phyloP scores from a whole-genome alignment of 1,140 invertebrate genomes.

The Physella acuta region DNA sequence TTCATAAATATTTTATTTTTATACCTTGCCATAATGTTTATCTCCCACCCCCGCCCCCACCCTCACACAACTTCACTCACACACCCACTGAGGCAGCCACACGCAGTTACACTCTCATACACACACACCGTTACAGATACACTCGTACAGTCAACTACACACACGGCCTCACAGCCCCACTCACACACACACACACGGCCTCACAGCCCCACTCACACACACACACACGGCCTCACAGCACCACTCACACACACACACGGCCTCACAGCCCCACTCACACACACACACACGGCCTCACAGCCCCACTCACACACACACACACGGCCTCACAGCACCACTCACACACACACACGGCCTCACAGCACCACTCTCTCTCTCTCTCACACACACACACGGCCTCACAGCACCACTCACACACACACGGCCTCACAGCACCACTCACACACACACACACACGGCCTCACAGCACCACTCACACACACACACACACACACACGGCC shows the following conservation, averaged over 20 bases:
- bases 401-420: not conserved
- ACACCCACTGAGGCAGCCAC: conserved; percentile 5
- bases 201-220: not conserved
- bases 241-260: not conserved
- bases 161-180: not conserved
- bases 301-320: not conserved
- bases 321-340: conserved; percentile 4
- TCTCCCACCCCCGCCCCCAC: too few relatives aligned
- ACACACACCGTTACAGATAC: conserved; percentile 1
- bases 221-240: conserved; percentile 9
- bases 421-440: conserved; percentile 4
- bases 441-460: not conserved
- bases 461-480: not conserved
- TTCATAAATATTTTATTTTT: too few relatives aligned
- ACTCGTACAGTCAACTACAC: conserved; percentile 13
- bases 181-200: not conserved
- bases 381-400: not conserved
- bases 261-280: too few relatives aligned
- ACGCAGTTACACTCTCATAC: not conserved
- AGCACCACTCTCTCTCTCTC: too few relatives aligned
- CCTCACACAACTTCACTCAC: conserved; percentile 1
- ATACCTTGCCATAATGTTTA: too few relatives aligned
- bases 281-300: not conserved
- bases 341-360: not conserved
- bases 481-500: not conserved